Percentiles rank a stretch among this genome's conserved stretches.
Evolutionary conservation across 1,140 invertebrate species (phyloP).

Genomic region (Drosophila burlai): DNA sequence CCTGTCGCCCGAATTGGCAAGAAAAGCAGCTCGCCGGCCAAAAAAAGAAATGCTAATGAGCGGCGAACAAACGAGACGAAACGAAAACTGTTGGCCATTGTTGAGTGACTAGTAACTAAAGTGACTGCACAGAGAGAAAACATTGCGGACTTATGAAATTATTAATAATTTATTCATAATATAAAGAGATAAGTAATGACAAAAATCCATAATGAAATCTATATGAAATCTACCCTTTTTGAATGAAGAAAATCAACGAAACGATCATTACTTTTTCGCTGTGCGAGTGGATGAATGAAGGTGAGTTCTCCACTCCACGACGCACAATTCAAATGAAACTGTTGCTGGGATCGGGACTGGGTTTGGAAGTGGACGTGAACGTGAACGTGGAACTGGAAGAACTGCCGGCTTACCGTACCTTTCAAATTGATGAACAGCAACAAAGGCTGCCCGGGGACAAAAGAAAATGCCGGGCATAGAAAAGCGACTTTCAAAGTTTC

Average conservation of each 20-base stretch:
- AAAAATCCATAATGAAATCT: too few relatives aligned
- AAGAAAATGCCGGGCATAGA: constrained; percentile 73
- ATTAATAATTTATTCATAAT: background rate
- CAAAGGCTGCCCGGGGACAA: constrained; percentile 69
- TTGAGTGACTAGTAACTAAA: constrained; percentile 41
- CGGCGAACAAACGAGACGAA: constrained; percentile 37
- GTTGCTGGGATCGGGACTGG: constrained; percentile 41
- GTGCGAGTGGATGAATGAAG: constrained; percentile 26
- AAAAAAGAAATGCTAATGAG: constrained; percentile 53
- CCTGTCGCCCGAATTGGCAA: constrained; percentile 50
- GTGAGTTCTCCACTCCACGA: constrained; percentile 26
- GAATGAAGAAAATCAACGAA: background rate
- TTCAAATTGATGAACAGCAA: constrained; percentile 83
- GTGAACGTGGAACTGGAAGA: constrained; percentile 23
- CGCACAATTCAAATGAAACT: constrained; percentile 66
- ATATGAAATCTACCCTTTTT: too few relatives aligned
- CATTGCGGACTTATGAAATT: background rate
- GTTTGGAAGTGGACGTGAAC: background rate
- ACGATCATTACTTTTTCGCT: background rate
- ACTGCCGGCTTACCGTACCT: constrained; percentile 71
- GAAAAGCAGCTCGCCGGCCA: constrained; percentile 36
- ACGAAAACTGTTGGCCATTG: constrained; percentile 42
- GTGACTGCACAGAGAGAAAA: constrained; percentile 18
- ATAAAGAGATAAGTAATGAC: background rate
- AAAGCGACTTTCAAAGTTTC: constrained; percentile 79